Evolutionary conservation across 1,140 invertebrate genomes (phyloP).

Genomic region (Caerostris darwini): DNA sequence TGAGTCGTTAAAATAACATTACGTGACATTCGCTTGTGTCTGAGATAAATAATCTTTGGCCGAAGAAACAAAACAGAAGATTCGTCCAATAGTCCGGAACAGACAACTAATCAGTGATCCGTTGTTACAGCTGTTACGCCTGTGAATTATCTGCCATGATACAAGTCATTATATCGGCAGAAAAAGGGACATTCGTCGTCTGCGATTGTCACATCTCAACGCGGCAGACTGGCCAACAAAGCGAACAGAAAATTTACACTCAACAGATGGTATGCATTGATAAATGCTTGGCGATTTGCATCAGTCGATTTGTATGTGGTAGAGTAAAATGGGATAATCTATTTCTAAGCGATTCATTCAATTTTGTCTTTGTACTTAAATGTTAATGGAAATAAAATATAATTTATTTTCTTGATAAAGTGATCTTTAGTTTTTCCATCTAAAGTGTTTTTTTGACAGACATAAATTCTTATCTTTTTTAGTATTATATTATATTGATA

Average conservation of each 20-base stretch:
- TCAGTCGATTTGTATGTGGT: no score
- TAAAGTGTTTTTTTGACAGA: no score
- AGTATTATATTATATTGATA: no score
- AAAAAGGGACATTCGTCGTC: neutral
- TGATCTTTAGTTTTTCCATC: no score
- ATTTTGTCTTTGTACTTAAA: no score
- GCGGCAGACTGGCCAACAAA: neutral
- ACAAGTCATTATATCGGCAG: neutral
- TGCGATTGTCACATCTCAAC: neutral
- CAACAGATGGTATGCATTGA: neutral
- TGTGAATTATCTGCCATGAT: conserved; percentile 6
- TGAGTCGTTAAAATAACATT: neutral
- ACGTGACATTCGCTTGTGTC: neutral
- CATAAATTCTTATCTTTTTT: no score
- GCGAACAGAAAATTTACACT: neutral
- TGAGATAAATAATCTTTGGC: neutral
- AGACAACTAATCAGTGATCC: neutral
- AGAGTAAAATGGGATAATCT: no score
- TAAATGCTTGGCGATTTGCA: no score
- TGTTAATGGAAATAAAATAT: no score
- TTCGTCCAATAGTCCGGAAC: neutral
- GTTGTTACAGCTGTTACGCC: neutral
- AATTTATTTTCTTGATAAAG: no score
- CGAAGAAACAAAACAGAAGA: neutral
- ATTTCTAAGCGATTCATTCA: no score